These are phyloP conservation scores for Dione juno DNA, from an alignment of 2,888 invertebrate species.

Conservation along the genomic window DNA sequence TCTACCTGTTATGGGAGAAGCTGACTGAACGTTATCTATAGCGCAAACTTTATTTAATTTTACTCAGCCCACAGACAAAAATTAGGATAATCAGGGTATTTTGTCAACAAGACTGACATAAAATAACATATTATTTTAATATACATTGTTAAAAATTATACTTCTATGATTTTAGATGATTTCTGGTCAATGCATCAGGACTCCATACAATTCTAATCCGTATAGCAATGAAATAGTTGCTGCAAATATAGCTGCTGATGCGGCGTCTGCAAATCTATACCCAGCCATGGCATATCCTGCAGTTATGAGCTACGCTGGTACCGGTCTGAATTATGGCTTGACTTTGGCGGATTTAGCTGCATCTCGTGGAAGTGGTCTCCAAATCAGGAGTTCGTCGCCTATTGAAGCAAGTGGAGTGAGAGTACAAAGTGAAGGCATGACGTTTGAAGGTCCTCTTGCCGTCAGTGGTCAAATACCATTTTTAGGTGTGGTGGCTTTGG, in stretches of 20 bases:
- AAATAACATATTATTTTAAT: no score
- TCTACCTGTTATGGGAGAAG: no score
- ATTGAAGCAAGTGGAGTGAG: slow-evolving; percentile 56
- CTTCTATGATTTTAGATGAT: slow-evolving; percentile 40
- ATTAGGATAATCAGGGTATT: no score
- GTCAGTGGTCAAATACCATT: slow-evolving; percentile 56
- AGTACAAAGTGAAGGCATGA: slow-evolving; percentile 54
- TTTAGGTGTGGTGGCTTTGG: slow-evolving; percentile 56
- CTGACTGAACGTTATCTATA: no score
- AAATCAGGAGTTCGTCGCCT: slow-evolving; percentile 52
- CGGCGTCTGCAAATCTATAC: background rate
- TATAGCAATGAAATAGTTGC: slow-evolving; percentile 26
- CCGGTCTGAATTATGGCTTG: slow-evolving; percentile 18
- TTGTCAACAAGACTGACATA: no score
- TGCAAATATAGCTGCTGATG: slow-evolving; percentile 23
- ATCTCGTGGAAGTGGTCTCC: slow-evolving; percentile 42
- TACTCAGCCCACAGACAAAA: no score
- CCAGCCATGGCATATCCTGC: slow-evolving; percentile 29
- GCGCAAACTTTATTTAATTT: no score
- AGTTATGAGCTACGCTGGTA: background rate
- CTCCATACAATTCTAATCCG: slow-evolving; percentile 46
- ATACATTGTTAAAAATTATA: background rate
- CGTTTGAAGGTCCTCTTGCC: slow-evolving; percentile 52
- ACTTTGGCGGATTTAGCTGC: slow-evolving; percentile 38
- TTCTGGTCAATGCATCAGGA: slow-evolving; percentile 37